Base-by-base conservation (phyloP, 64 coral and sea anemone species). In the Montipora efflorescens region DNA sequence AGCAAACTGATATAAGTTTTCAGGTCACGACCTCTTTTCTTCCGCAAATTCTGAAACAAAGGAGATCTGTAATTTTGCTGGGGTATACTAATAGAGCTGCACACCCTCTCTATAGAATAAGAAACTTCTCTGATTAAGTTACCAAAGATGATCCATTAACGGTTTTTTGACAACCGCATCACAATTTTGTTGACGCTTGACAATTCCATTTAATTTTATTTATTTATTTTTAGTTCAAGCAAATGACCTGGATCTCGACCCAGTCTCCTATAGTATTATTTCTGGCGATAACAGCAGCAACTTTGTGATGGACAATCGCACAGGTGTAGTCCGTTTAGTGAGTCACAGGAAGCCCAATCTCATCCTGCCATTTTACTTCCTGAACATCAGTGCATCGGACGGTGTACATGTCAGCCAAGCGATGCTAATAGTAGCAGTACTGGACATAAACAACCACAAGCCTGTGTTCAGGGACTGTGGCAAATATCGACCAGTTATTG, bases 381-480 rank as follows among this genome's bases (percentile, higher is more conserved):
- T 99, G 4, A 99, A 99, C 67, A 90, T 99, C n/a, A 89, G 92
- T 43, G 98, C 98, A 5, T 93, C 94, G 8, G 98, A 99, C 76
- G 98, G 95, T 10, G 48, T 94, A 22, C 92, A 96, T 84, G 79
- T 79, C 7, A 93, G 83, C 3, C 67, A 99, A 22, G 85, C 95
- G 15, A 59, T 92, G 85, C 53, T 99, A 46, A 55, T 91, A 16
- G 92, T 99, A 48, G 74, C 89, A 5, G 83, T 99, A 48, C 89
- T 92, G 43, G 98, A 99, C 73, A 84, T 99, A 4, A 99, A 99
- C 75, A 94, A 99, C 82, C 93, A 96, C 80, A 93, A 93, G 25
- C 98, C 98, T 14, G 92, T 99, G 51, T 99, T 99, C 87, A 90
- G n/a, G 80, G 79, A 96, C 44, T 99, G 98, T 78, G 22, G 74